Evolutionary conservation across 2,888 invertebrate species (phyloP).

Genomic region (Phengaris arion): DNA sequence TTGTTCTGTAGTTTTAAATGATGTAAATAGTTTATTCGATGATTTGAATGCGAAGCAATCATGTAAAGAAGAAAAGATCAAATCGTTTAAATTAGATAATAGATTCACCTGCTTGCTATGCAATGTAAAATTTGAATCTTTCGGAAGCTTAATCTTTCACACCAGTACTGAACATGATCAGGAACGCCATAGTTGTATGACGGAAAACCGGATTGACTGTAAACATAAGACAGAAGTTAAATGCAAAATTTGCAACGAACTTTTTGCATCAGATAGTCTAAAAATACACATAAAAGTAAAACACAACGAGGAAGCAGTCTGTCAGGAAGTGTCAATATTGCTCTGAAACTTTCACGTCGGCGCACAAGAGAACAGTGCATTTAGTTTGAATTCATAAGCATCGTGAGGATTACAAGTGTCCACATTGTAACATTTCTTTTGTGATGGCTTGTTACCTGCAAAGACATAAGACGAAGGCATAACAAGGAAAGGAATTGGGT

Average conservation of each 20-base stretch:
- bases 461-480: slow-evolving; percentile 48
- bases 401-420: slow-evolving; percentile 38
- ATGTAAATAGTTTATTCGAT: slow-evolving; percentile 43
- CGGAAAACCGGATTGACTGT: slow-evolving; percentile 49
- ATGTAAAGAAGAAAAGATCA: slow-evolving; percentile 42
- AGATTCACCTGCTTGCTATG: slow-evolving; percentile 51
- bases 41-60: slow-evolving; percentile 44
- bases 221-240: slow-evolving; percentile 50
- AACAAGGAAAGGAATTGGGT: slow-evolving; percentile 48
- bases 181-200: slow-evolving; percentile 59
- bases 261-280: slow-evolving; percentile 35
- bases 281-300: slow-evolving; percentile 40
- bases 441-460: slow-evolving; percentile 40
- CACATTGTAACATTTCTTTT: slow-evolving; percentile 40
- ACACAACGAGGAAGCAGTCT: slow-evolving; percentile 35
- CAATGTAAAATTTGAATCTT: slow-evolving; percentile 47
- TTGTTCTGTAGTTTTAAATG: slow-evolving; percentile 43
- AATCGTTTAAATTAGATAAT: slow-evolving; percentile 48
- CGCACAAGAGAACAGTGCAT: slow-evolving; percentile 41
- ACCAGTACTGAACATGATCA: slow-evolving; percentile 48
- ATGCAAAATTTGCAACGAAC: slow-evolving; percentile 38
- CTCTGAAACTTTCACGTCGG: slow-evolving; percentile 39
- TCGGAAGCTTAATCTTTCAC: slow-evolving; percentile 49
- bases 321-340: slow-evolving; percentile 41
- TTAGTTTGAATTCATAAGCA: slow-evolving; percentile 40